Evolutionary conservation across 2,113 vertebrate species (phyloP).

Genomic region (Oenanthe oenanthe): DNA sequence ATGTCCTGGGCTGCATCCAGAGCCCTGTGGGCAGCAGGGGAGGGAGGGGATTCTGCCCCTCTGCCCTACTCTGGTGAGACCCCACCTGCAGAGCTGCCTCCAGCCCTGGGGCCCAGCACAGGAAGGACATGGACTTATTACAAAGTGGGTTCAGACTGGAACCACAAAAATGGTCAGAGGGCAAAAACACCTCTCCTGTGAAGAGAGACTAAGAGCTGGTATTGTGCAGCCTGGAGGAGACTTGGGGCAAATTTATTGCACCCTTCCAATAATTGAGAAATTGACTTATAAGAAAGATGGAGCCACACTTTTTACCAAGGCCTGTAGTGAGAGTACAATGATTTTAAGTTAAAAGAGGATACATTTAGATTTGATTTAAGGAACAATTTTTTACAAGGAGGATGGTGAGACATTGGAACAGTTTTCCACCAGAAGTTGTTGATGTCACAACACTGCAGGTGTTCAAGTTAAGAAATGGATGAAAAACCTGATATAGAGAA

Average conservation of each 20-base stretch:
- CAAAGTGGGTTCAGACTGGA: rapidly evolving
- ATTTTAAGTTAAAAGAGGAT: not conserved
- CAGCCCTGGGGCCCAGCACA: not conserved
- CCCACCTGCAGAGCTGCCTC: not conserved
- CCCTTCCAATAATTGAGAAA: not conserved
- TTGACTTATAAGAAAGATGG: not conserved
- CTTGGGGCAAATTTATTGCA: not conserved
- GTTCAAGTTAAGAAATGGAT: not conserved
- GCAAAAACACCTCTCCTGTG: not conserved
- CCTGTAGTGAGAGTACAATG: not conserved
- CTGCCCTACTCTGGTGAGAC: not conserved
- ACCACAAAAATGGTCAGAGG: not conserved
- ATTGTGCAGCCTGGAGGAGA: not conserved
- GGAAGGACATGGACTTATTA: not conserved
- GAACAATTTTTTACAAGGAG: not conserved
- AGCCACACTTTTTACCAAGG: not conserved
- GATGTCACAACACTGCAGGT: not conserved
- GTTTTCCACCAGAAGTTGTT: not conserved
- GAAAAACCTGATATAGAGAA: not conserved
- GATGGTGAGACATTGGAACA: not conserved
- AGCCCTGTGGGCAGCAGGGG: not conserved
- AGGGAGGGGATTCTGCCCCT: not conserved
- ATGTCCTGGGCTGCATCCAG: not conserved
- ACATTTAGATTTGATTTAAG: not conserved
- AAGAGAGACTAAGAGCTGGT: not conserved